Evolutionary conservation across 2,797 vertebrate genomes (phyloP), one percentile per base, ranked within the genome.

Genomic region (Danio aesculapii): DNA sequence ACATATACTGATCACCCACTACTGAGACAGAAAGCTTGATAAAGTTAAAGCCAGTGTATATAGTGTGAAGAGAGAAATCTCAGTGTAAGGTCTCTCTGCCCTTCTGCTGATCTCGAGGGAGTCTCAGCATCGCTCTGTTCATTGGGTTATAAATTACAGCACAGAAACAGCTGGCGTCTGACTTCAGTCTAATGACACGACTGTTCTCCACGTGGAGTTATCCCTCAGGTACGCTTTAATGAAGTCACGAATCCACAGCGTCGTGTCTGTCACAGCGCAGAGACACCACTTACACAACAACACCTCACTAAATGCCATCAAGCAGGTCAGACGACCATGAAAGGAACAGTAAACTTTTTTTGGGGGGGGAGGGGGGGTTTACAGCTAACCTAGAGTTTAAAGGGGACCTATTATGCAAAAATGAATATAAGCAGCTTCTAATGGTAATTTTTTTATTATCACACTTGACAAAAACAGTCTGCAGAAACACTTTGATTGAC

Each of bases 141-240:
- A 92, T 92, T 88, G 86, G 76, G 80, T 87, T 86, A 87, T 88
- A 92, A 91, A 90, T 88, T 72, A 88, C 84, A 81, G 81, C 62
- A 79, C 82, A 80, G 79, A 63, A 77, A 87, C 89, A 90, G 90
- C 89, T 90, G 88, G 88, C 77, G 85, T 83, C 85, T 87, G 44
- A 70, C 72, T 84, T 21, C 14, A 41, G 41, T 78, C 87, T 91
- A 90, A 91, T 90, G 88, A 89, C 91, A 90, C 89, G 82, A 90
- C 84, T 73, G 86, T 88, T 92, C 86, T 75, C 84, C 84, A 87
- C 79, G 81, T 72, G 70, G 81, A 41, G 81, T 88, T 87, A 87
- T 88, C 88, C 89, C 88, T 81, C 30, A 88, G 90, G 91, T 92
- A 85, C 82, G 86, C 84, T 85, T 89, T 84, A 88, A 85, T 86